These are phyloP conservation scores for Labeo calbasu DNA, from an alignment of 2,797 vertebrate genomes.

Conservation along the genomic window DNA sequence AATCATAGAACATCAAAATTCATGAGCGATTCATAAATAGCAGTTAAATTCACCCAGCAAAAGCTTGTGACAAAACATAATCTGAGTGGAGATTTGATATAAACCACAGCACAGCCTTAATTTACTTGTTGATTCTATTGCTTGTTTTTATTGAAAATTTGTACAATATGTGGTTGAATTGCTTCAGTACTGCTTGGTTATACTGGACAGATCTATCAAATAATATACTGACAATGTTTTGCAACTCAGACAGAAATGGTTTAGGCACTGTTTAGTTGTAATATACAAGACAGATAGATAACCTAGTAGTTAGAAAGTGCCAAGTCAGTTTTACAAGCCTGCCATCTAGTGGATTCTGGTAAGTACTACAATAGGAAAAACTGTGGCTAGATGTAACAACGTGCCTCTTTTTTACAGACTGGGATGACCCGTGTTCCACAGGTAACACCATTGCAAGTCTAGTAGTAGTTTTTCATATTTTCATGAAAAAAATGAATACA, in stretches of 20 bases:
- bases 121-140: constrained; percentile 5
- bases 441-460: neutral
- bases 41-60: neutral
- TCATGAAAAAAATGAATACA: too few relatives aligned
- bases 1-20: neutral
- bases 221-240: constrained; percentile 18
- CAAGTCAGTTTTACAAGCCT: constrained; percentile 20
- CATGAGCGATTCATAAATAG: neutral
- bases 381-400: neutral
- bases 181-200: neutral
- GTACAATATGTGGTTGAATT: constrained; percentile 6
- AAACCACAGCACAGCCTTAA: neutral
- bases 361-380: neutral
- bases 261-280: constrained; percentile 1
- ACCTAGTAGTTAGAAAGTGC: neutral
- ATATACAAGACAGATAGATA: neutral
- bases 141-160: constrained; percentile 29
- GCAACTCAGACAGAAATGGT: neutral
- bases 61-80: neutral
- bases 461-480: neutral
- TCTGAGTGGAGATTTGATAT: neutral
- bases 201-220: neutral
- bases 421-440: neutral
- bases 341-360: constrained; percentile 12
- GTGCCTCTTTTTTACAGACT: too few relatives aligned